These are phyloP conservation scores for Neodiprion virginianus DNA, from an alignment of 1,140 invertebrate species.

Conservation along the genomic window DNA sequence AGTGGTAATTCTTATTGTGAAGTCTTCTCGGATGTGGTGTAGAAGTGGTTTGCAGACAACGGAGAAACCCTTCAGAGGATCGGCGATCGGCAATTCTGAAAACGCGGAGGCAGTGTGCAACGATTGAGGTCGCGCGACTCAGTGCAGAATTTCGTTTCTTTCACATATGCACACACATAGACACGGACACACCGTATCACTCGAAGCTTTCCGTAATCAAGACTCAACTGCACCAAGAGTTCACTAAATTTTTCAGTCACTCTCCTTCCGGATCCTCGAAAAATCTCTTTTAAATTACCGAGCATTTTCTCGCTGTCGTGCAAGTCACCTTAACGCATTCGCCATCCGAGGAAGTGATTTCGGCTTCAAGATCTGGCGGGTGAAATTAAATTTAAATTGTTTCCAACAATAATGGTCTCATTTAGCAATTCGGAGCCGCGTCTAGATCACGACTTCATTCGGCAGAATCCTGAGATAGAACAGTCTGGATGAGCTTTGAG, in stretches of 20 bases:
- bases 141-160: not conserved
- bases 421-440: not conserved
- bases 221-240: not conserved
- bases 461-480: not conserved
- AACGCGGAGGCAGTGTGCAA: not conserved
- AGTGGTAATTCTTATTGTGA: constrained; percentile 33
- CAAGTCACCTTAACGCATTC: too few relatives aligned
- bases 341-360: too few relatives aligned
- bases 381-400: not conserved
- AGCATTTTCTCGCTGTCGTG: too few relatives aligned
- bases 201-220: not conserved
- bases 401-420: not conserved
- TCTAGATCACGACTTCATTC: not conserved
- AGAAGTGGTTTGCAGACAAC: constrained; percentile 35
- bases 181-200: not conserved
- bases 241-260: not conserved
- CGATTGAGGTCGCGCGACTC: too few relatives aligned
- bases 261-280: not conserved
- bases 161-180: not conserved
- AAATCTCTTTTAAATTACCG: not conserved
- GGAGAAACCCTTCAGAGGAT: constrained; percentile 27
- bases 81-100: constrained; percentile 11
- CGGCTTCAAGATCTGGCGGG: not conserved
- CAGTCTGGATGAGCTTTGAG: not conserved
- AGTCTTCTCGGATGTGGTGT: constrained; percentile 29